A percentile compares a stretch with the other conserved stretches of the same genome.
phyloP scores from a whole-genome alignment of 2,113 vertebrate genomes.

The Catharus fuscescens region DNA sequence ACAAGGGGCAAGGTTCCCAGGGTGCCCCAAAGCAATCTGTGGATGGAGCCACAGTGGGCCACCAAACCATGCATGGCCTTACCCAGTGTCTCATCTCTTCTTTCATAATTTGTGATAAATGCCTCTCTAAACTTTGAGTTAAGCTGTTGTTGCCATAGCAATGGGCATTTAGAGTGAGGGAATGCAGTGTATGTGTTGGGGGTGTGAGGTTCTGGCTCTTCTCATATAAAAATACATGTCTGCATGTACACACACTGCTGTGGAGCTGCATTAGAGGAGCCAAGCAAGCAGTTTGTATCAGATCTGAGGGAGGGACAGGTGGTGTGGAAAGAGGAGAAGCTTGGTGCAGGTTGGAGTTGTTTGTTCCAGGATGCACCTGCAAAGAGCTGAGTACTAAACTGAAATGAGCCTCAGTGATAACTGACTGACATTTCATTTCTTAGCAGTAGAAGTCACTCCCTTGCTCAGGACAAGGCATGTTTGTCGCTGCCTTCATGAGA shows the following conservation, averaged over 20 bases:
- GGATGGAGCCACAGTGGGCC: fast-evolving
- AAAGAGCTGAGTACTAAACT: background rate
- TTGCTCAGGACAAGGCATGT: background rate
- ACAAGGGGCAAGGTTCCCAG: background rate
- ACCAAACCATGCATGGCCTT: background rate
- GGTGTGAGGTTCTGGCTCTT: background rate
- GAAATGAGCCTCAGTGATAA: background rate
- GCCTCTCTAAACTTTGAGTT: slow-evolving; percentile 12
- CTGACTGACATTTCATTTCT: background rate
- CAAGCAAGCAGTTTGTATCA: background rate
- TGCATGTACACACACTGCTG: background rate
- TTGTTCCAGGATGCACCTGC: background rate
- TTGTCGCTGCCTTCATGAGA: background rate
- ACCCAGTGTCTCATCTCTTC: background rate
- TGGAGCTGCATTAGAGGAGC: background rate
- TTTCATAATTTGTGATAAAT: slow-evolving; percentile 4
- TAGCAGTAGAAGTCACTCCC: background rate
- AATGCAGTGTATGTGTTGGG: background rate
- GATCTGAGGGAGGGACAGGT: background rate
- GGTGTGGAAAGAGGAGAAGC: background rate
- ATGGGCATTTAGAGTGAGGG: background rate
- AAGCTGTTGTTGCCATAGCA: slow-evolving; percentile 46
- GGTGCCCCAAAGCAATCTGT: fast-evolving
- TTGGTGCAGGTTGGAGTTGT: background rate
- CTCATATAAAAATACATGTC: background rate